Conservation (phyloP, 2,888 invertebrate species). For the Ichneumoninae sp. region DNA sequence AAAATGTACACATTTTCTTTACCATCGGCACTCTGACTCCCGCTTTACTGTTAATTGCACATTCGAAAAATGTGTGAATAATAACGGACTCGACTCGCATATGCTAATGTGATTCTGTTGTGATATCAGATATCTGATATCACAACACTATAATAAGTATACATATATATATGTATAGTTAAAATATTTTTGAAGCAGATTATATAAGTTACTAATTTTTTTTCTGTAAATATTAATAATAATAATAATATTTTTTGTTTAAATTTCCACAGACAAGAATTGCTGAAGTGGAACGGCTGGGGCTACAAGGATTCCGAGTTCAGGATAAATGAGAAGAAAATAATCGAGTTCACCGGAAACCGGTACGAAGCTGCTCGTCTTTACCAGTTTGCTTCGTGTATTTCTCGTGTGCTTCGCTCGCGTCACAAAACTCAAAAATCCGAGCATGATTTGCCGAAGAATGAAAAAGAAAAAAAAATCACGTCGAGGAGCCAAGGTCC, state of each 20-base stretch:
- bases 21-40: neutral
- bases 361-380: constrained; percentile 86
- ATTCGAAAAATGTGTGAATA: neutral
- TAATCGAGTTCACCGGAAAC: constrained; percentile 93
- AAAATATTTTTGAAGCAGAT: too few relatives aligned
- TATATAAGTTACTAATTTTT: too few relatives aligned
- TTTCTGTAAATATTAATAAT: too few relatives aligned
- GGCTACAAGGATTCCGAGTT: constrained; percentile 99
- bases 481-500: neutral
- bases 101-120: too few relatives aligned
- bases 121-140: too few relatives aligned
- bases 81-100: neutral
- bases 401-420: neutral
- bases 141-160: too few relatives aligned
- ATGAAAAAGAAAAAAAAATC: constrained; percentile 5
- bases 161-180: too few relatives aligned
- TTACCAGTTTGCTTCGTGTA: neutral
- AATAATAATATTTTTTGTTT: neutral
- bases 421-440: neutral
- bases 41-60: neutral
- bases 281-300: constrained; percentile 99
- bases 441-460: neutral
- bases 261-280: constrained; percentile 89
- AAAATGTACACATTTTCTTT: neutral
- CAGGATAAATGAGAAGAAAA: constrained; percentile 87